phyloP scores from a whole-genome alignment of 2,113 vertebrate genomes.

The Pelodiscus sinensis region DNA sequence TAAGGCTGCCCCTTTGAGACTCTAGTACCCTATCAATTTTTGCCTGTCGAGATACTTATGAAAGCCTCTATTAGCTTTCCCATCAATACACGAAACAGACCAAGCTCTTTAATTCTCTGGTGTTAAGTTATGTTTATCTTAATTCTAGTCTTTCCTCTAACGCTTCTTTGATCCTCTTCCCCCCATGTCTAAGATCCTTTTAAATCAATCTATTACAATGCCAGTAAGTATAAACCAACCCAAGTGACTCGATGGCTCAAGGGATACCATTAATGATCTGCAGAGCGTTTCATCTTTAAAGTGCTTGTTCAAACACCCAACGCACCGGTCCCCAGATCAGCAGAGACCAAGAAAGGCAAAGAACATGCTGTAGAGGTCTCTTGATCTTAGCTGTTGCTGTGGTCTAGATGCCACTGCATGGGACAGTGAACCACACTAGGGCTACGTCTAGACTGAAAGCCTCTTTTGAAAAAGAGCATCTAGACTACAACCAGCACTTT shows the following conservation, averaged over 20 bases:
- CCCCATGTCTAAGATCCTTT: background rate
- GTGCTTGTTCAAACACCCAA: background rate
- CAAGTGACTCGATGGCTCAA: background rate
- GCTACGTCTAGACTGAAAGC: no score
- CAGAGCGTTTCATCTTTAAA: background rate
- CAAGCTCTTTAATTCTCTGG: background rate
- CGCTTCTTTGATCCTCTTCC: background rate
- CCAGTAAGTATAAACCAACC: background rate
- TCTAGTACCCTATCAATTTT: background rate
- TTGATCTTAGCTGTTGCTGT: no score
- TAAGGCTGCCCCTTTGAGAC: no score
- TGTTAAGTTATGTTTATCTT: background rate
- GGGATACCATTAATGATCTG: background rate
- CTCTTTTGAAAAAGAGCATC: no score
- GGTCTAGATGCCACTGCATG: no score
- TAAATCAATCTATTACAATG: background rate
- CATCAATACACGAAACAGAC: background rate
- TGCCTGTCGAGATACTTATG: background rate
- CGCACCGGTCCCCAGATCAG: background rate
- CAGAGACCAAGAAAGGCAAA: background rate
- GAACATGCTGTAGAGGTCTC: background rate
- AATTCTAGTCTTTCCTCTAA: background rate
- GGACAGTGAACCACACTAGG: no score
- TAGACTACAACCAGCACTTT: no score
- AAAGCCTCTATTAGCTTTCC: background rate